Conservation (phyloP, 1,140 invertebrate species). For the Camponotus floridanus region DNA sequence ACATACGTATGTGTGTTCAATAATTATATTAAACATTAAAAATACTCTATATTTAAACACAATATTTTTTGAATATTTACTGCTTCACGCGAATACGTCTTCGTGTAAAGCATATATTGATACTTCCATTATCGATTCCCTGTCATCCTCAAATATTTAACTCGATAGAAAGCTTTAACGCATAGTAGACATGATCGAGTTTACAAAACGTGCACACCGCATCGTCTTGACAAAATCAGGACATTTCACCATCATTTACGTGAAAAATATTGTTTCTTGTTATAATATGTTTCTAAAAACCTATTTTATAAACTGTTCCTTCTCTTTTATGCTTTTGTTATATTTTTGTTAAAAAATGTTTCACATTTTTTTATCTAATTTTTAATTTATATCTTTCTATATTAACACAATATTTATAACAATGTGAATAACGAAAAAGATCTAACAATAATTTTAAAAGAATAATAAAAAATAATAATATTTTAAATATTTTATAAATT, state of each 20-base stretch:
- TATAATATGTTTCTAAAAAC: constrained; percentile 22
- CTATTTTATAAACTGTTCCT: not conserved
- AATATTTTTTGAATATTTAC: constrained; percentile 54
- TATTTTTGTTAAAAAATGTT: not conserved
- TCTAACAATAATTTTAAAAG: too few species aligned
- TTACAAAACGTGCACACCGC: constrained; percentile 54
- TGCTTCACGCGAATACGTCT: constrained; percentile 28
- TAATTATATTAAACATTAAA: not conserved
- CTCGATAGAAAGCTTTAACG: constrained; percentile 61
- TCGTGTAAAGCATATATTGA: constrained; percentile 42
- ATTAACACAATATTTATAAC: not conserved
- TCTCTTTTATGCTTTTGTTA: not conserved
- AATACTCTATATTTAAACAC: not conserved
- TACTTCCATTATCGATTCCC: constrained; percentile 60
- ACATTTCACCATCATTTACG: constrained; percentile 54
- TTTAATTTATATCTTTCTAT: not conserved
- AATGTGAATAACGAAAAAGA: not conserved
- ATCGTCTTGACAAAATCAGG: constrained; percentile 35
- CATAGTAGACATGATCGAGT: constrained; percentile 56
- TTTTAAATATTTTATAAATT: not conserved
- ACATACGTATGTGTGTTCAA: too few species aligned
- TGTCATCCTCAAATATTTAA: constrained; percentile 62
- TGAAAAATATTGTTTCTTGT: constrained; percentile 28
- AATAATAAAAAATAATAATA: constrained; percentile 20
- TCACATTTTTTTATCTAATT: not conserved